Evolutionary conservation across 2,113 vertebrate species (phyloP).

Genomic region (Apus apus): DNA sequence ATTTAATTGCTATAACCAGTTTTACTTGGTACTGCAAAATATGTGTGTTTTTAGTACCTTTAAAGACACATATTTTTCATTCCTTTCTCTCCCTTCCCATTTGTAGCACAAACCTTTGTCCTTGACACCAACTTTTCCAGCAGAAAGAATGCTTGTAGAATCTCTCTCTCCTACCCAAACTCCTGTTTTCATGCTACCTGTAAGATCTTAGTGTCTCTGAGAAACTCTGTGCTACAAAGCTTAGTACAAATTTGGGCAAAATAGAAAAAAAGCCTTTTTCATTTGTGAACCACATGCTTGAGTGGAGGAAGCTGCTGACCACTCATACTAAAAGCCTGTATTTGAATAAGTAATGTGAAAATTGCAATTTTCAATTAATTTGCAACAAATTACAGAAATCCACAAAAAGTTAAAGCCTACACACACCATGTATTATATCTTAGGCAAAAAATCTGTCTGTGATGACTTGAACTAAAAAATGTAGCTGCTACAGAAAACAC

Average conservation of each 20-base stretch:
- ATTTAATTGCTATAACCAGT: not conserved
- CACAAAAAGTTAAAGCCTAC: not conserved
- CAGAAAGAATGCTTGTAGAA: not conserved
- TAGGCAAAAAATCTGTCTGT: not conserved
- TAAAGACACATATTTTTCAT: not conserved
- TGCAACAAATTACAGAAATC: not conserved
- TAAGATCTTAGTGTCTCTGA: not conserved
- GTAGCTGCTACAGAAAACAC: not conserved
- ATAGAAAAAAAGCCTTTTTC: not conserved
- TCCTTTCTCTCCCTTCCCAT: not conserved
- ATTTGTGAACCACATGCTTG: not conserved
- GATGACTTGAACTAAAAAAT: not conserved
- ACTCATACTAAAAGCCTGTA: not conserved
- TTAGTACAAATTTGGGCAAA: not conserved
- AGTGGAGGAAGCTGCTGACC: not conserved
- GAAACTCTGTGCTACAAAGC: not conserved
- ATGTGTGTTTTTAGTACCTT: not conserved
- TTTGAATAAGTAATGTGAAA: not conserved
- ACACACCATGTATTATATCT: not conserved
- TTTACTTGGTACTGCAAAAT: not conserved
- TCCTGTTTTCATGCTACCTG: not conserved
- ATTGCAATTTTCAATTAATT: not conserved
- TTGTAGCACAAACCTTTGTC: not conserved
- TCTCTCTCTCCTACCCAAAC: not conserved
- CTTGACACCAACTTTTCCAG: not conserved